phyloP scores from a whole-genome alignment of 2,797 vertebrate genomes.

The Scolopax bukidnonensis region DNA sequence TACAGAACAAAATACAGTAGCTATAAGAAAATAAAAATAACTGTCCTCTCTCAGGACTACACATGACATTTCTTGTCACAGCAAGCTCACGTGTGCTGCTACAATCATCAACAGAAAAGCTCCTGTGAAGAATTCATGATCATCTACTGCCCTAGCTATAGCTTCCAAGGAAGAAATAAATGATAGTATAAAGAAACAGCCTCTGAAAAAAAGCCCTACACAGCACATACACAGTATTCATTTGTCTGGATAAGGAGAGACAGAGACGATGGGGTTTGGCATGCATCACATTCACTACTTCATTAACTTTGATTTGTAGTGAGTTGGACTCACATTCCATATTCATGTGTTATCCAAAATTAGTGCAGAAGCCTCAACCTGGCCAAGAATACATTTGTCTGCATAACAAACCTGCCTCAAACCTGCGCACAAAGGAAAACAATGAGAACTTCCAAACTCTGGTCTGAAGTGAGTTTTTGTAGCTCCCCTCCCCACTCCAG shows the following conservation, averaged over 20 bases:
- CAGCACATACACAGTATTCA: rapidly evolving
- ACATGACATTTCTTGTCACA: neutral
- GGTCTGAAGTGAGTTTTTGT: neutral
- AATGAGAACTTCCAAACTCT: neutral
- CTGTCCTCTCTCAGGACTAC: neutral
- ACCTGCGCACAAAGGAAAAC: neutral
- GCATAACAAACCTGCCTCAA: neutral
- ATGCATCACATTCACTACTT: neutral
- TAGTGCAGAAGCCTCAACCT: neutral
- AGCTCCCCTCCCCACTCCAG: neutral
- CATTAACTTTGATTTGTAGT: neutral
- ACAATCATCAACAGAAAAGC: neutral
- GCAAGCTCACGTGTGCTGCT: neutral
- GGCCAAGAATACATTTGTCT: neutral
- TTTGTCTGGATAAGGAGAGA: neutral
- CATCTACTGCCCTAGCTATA: neutral
- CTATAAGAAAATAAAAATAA: neutral
- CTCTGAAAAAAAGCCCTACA: neutral
- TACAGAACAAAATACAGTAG: neutral
- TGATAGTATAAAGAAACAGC: neutral
- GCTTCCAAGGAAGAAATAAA: neutral
- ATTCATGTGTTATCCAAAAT: neutral
- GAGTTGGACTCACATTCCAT: neutral
- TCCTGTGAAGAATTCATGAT: neutral
- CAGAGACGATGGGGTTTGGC: neutral